A percentile compares a stretch with the other conserved stretches of the same genome.
phyloP scores from a whole-genome alignment of 2,113 vertebrate genomes.

The Ascaphus truei region DNA sequence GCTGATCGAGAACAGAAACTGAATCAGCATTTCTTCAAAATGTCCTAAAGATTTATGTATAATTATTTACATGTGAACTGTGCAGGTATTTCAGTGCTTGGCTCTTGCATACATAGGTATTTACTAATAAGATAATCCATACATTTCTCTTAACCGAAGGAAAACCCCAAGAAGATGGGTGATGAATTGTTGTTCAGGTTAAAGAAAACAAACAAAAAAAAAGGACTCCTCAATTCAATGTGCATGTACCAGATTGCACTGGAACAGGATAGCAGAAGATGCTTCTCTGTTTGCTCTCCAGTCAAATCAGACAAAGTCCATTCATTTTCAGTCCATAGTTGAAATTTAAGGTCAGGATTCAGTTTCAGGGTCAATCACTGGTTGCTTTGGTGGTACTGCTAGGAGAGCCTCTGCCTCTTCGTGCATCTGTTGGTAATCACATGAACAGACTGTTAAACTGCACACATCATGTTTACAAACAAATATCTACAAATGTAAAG shows the following conservation, averaged over 20 bases:
- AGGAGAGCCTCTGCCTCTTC: slow-evolving; percentile 94
- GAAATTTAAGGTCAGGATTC: slow-evolving; percentile 77
- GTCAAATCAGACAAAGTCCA: slow-evolving; percentile 43
- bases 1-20: slow-evolving; percentile 43
- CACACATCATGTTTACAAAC: too few relatives aligned
- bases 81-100: slow-evolving; percentile 56
- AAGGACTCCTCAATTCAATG: slow-evolving; percentile 49
- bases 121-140: slow-evolving; percentile 48
- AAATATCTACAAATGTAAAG: too few relatives aligned
- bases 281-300: slow-evolving; percentile 49
- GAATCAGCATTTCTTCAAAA: slow-evolving; percentile 40
- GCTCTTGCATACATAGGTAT: slow-evolving; percentile 58
- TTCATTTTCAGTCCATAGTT: slow-evolving; percentile 35
- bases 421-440: slow-evolving; percentile 90
- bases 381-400: slow-evolving; percentile 69
- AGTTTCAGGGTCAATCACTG: slow-evolving; percentile 57
- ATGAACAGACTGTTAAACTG: too few relatives aligned
- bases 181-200: slow-evolving; percentile 39
- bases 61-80: slow-evolving; percentile 46
- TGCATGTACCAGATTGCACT: slow-evolving; percentile 54
- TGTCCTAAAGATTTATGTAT: slow-evolving; percentile 41
- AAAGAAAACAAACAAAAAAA: slow-evolving; percentile 21
- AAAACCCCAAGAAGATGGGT: slow-evolving; percentile 41
- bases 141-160: slow-evolving; percentile 48
- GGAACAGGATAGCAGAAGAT: slow-evolving; percentile 41